Base-by-base conservation (phyloP, 2,113 vertebrate species). In the Apeltes quadracus region DNA sequence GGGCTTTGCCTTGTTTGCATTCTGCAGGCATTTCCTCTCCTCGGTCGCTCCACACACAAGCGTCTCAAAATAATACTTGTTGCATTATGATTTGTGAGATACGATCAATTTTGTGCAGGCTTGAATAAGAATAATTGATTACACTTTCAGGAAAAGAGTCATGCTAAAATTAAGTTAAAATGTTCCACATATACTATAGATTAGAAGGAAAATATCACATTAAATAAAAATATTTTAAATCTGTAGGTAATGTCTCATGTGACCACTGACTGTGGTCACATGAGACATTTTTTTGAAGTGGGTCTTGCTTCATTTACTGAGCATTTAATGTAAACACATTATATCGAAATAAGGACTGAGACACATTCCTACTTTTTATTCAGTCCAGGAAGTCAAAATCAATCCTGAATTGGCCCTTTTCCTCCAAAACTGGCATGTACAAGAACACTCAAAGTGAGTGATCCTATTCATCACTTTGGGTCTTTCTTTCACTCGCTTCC, bases 1-100 rank as follows among this genome's bases (percentile, higher is more conserved):
- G 7, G n/a, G 32, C 51, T 69, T 75, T 39, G 38, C 20, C 57
- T 43, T 22, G 54, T 79, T 71, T 79, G 69, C 57, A 59, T 74
- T 83, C 56, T 9, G 8, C 63, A 36, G 36, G 32, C 29, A 46
- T 22, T 54, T 27, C 0, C 38, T 32, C 13, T 25, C n/a, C 34
- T 54, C 54, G 11, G 16, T 12, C 0, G 1, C 27, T 61, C 27
- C 34, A 25, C 22, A 5, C 4, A 64, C 23, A n/a, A n/a, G 54
- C 41, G 23, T 23, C 7, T 72, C 15, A 10, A n/a, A 64, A 61
- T 36, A 18, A 57, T 65, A 75, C 22, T 23, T 43, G 10, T 39
- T 43, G 51, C 61, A 72, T 62, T 62, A 38, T 20, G 54, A 69
- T 61, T 59, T 62, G 48, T 65, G n/a, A 48, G 22, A 1, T 13